A percentile compares a stretch with the other conserved stretches of the same genome.
Conservation (phyloP, 2,113 vertebrate genomes). For the Pseudopipra pipra region DNA sequence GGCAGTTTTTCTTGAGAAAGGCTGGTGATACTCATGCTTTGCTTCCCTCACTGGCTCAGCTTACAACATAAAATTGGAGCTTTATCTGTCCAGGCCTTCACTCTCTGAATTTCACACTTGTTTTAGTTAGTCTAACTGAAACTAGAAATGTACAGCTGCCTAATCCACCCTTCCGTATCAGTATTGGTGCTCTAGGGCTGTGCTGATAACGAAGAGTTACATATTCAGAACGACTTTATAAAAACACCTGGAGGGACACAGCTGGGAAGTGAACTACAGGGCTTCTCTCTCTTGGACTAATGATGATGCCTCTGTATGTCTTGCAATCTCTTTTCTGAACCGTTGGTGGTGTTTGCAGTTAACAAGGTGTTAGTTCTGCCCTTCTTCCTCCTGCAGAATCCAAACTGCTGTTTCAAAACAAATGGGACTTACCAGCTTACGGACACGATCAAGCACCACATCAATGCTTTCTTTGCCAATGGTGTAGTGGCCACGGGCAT, state of each 20-base stretch:
- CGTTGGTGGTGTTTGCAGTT: neutral
- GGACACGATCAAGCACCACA: constrained; percentile 77
- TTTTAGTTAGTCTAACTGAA: neutral
- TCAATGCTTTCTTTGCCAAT: constrained; percentile 83
- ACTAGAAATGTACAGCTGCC: neutral
- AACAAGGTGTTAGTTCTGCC: neutral
- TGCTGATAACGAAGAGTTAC: neutral
- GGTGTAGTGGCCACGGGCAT: constrained; percentile 81
- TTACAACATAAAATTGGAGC: neutral
- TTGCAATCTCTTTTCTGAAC: neutral
- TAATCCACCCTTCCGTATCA: neutral
- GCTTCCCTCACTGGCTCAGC: neutral
- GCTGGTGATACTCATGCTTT: neutral
- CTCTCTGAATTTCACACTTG: neutral
- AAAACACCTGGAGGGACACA: neutral
- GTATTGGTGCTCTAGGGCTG: neutral
- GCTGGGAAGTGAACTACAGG: neutral
- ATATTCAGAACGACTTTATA: neutral
- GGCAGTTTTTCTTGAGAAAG: neutral
- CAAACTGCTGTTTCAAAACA: neutral
- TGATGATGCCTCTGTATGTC: neutral
- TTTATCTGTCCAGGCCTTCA: neutral
- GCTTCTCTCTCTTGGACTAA: neutral
- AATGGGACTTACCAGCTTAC: constrained; percentile 74
- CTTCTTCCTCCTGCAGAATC: neutral